Evolutionary conservation across 2,888 invertebrate species (phyloP).

Genomic region (Lithophane leautieri): DNA sequence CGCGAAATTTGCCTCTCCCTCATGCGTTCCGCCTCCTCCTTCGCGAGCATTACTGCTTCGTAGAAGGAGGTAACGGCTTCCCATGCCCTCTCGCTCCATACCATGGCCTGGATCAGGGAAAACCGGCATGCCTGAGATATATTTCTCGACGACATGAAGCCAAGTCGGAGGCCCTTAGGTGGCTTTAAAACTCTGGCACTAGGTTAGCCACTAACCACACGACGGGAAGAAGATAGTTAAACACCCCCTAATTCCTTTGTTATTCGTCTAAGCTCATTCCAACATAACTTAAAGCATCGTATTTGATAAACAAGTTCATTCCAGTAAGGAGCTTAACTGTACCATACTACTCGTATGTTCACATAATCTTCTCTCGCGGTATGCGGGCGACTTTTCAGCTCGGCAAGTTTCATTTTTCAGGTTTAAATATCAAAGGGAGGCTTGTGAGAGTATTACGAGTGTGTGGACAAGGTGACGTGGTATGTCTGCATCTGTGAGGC

Average conservation of each 20-base stretch:
- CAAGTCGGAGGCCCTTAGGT: too few species aligned
- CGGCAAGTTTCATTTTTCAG: conserved; percentile 56
- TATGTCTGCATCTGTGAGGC: not conserved
- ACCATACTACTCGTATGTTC: not conserved
- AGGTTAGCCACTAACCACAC: too few species aligned
- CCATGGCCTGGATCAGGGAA: too few species aligned
- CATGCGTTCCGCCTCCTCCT: too few species aligned
- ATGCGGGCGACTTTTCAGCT: conserved; percentile 50
- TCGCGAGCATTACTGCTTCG: too few species aligned
- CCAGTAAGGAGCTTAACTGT: conserved; percentile 39
- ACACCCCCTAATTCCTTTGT: not conserved
- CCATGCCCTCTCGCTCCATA: too few species aligned
- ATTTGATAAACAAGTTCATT: conserved; percentile 25
- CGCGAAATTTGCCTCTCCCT: too few species aligned
- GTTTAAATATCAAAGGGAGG: conserved; percentile 56
- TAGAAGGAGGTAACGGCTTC: too few species aligned
- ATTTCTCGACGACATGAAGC: too few species aligned
- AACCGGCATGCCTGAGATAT: too few species aligned
- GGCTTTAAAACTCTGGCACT: too few species aligned
- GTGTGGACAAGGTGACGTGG: conserved; percentile 25
- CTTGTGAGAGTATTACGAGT: conserved; percentile 13
- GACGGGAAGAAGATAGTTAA: not conserved
- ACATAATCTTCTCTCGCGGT: conserved; percentile 14
- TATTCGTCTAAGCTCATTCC: conserved; percentile 8
- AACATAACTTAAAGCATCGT: not conserved